phyloP scores from a whole-genome alignment of 2,888 invertebrate genomes.

The Ctena decussata region DNA sequence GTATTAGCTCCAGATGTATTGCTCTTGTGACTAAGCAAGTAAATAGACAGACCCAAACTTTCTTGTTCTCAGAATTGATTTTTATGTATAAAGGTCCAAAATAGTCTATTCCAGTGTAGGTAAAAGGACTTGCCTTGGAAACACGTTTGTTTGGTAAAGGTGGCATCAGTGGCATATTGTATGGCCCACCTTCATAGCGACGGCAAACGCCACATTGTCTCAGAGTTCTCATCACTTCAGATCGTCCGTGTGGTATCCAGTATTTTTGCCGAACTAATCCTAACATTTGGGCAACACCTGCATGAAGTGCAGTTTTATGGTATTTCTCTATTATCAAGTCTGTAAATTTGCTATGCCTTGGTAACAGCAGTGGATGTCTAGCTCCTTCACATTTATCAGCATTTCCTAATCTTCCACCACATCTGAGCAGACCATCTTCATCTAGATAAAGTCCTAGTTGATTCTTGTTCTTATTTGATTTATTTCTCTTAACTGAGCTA shows the following conservation, averaged over 20 bases:
- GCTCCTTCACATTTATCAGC: conserved; percentile 7
- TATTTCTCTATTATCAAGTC: conserved; percentile 9
- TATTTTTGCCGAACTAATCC: neutral
- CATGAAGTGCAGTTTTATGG: neutral
- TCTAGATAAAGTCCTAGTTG: neutral
- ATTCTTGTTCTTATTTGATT: neutral
- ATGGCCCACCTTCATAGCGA: conserved; percentile 15
- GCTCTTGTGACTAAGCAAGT: conserved; percentile 24
- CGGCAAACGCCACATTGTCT: conserved; percentile 4
- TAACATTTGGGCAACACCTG: conserved; percentile 9
- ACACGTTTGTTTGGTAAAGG: conserved; percentile 11
- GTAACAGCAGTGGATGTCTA: neutral
- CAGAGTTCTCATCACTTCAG: neutral
- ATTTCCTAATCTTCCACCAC: neutral
- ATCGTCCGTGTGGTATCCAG: conserved; percentile 25
- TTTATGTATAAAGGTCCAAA: conserved; percentile 32
- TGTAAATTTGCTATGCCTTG: conserved; percentile 9
- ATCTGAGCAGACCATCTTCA: neutral
- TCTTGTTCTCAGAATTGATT: neutral
- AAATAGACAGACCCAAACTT: conserved; percentile 29
- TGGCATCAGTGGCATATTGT: conserved; percentile 7
- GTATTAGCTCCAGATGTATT: conserved; percentile 19
- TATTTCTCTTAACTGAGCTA: neutral
- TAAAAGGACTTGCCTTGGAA: neutral
- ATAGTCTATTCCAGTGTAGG: conserved; percentile 24